Conservation (phyloP, 2,888 invertebrate genomes). For the Clostera curtula region DNA sequence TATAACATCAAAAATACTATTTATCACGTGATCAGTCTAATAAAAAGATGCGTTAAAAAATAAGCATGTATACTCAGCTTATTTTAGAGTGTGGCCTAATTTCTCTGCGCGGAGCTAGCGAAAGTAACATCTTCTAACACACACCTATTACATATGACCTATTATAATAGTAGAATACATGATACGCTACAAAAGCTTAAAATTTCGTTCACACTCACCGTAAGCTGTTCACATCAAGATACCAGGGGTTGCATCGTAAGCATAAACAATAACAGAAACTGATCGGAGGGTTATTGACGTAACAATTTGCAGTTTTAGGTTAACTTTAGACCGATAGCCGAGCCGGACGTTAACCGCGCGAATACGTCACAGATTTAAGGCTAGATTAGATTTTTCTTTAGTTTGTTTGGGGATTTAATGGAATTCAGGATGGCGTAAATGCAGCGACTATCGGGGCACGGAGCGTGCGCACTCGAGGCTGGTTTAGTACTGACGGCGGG, state of each 20-base stretch:
- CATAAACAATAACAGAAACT: slow-evolving; percentile 47
- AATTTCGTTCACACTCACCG: slow-evolving; percentile 45
- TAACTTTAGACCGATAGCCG: slow-evolving; percentile 28
- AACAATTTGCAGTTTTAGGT: slow-evolving; percentile 32
- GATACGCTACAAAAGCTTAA: no score
- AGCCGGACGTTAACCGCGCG: slow-evolving; percentile 22
- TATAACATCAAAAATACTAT: slow-evolving; percentile 20
- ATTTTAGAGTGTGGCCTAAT: slow-evolving; percentile 62
- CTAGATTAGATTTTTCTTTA: slow-evolving; percentile 40
- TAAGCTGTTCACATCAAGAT: slow-evolving; percentile 27
- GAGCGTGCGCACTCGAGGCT: slow-evolving; percentile 64
- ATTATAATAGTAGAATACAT: no score
- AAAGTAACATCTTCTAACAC: no score
- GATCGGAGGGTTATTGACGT: slow-evolving; percentile 38
- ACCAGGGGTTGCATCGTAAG: slow-evolving; percentile 30
- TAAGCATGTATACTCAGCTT: no score
- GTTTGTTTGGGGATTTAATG: slow-evolving; percentile 50
- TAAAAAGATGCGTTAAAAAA: slow-evolving; percentile 46
- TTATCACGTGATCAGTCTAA: slow-evolving; percentile 15
- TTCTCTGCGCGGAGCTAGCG: slow-evolving; percentile 42
- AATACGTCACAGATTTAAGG: slow-evolving; percentile 24
- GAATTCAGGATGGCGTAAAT: slow-evolving; percentile 42
- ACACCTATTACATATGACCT: no score
- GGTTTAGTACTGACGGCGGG: slow-evolving; percentile 44
- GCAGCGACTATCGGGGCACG: slow-evolving; percentile 51